Evolutionary conservation across 53 echinoderm and acorn worm genomes (phyloP).

Genomic region (Mesocentrotus franciscanus): DNA sequence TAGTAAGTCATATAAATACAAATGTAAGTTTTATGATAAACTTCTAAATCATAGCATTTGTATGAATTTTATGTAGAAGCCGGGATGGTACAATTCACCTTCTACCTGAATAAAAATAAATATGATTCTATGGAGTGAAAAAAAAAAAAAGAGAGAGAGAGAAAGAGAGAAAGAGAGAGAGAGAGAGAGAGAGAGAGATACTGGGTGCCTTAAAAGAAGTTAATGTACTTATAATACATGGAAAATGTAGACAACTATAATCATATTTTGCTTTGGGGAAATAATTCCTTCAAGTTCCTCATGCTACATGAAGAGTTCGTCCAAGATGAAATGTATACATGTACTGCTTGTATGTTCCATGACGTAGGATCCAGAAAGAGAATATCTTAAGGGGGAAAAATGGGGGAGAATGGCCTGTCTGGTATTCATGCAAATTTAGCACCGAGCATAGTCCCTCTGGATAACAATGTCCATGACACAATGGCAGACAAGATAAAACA

Average conservation of each 20-base stretch:
- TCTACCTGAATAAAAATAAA: too few relatives aligned
- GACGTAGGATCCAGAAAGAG: background rate
- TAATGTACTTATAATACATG: background rate
- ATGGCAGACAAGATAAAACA: conserved; percentile 24
- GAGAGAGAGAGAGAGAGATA: too few relatives aligned
- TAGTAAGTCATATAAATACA: too few relatives aligned
- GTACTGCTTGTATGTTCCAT: background rate
- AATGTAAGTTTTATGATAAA: too few relatives aligned
- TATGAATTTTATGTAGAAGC: too few relatives aligned
- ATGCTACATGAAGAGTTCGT: background rate
- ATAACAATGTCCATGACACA: conserved; percentile 10
- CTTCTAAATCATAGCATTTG: too few relatives aligned
- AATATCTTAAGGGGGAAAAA: background rate
- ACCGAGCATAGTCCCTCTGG: background rate
- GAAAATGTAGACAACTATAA: background rate
- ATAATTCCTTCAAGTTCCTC: background rate
- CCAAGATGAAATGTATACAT: background rate
- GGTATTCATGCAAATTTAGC: conserved; percentile 44
- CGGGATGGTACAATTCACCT: too few relatives aligned
- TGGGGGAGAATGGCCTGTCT: background rate
- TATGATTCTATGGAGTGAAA: too few relatives aligned
- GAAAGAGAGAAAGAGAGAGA: too few relatives aligned
- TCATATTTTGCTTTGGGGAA: background rate
- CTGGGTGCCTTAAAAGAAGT: too few relatives aligned
- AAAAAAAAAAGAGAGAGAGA: too few relatives aligned